Conservation (phyloP, 1,140 invertebrate genomes). For the Habropoda laboriosa region DNA sequence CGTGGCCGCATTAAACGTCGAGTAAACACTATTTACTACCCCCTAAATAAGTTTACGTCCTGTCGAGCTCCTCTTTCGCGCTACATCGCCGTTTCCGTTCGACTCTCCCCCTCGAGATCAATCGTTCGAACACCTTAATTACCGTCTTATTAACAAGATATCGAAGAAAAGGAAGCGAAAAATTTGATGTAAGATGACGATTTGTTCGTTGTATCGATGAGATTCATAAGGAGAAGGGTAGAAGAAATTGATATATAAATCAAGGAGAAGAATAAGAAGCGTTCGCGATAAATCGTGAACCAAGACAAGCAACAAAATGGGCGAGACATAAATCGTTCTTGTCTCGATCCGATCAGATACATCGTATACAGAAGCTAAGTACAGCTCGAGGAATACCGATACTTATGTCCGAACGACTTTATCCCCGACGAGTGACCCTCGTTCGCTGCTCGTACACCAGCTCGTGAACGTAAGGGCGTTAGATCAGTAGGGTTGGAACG, state of each 20-base stretch:
- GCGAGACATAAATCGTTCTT: constrained; percentile 47
- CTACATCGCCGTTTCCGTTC: neutral
- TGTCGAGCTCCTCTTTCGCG: constrained; percentile 12
- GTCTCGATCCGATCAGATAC: constrained; percentile 46
- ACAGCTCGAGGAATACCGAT: constrained; percentile 58
- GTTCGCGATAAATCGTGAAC: constrained; percentile 31
- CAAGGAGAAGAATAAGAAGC: neutral
- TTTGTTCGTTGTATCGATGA: neutral
- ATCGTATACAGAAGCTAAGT: constrained; percentile 53
- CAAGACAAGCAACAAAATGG: constrained; percentile 46
- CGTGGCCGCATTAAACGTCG: constrained; percentile 61
- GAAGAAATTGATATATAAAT: constrained; percentile 25
- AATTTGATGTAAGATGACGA: neutral
- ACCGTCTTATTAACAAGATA: neutral
- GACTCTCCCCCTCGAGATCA: neutral
- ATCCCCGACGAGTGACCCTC: constrained; percentile 58
- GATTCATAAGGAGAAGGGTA: neutral
- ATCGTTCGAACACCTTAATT: neutral
- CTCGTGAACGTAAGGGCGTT: constrained; percentile 71
- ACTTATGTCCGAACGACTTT: constrained; percentile 66
- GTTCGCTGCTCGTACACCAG: constrained; percentile 68
- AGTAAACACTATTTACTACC: constrained; percentile 70
- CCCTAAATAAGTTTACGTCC: constrained; percentile 65
- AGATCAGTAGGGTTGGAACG: constrained; percentile 73
- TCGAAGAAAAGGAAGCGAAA: neutral